phyloP scores from a whole-genome alignment of 2,797 vertebrate genomes.

The Protonibea diacanthus region DNA sequence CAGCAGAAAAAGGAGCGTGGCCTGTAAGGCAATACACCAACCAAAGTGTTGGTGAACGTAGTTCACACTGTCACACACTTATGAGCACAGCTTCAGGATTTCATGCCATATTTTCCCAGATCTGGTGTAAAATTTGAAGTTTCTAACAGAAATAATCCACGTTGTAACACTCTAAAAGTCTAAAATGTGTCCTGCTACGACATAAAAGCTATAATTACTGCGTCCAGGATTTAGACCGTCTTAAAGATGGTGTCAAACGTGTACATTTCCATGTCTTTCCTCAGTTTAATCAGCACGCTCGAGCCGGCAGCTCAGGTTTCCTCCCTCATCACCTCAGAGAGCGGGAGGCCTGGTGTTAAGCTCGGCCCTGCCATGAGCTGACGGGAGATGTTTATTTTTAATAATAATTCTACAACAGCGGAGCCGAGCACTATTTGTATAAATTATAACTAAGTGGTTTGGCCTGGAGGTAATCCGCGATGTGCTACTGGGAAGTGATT shows the following conservation, averaged over 20 bases:
- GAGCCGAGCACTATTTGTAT: conserved; percentile 77
- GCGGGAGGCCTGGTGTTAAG: conserved; percentile 58
- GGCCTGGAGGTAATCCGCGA: conserved; percentile 75
- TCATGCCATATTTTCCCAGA: conserved; percentile 36
- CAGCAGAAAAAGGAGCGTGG: conserved; percentile 55
- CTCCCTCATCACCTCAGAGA: conserved; percentile 56
- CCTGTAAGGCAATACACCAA: conserved; percentile 58
- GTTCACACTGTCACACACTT: conserved; percentile 61
- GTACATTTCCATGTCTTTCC: conserved; percentile 57
- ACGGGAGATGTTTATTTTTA: conserved; percentile 83
- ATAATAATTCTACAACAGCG: conserved; percentile 83
- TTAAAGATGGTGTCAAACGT: conserved; percentile 33
- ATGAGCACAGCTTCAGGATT: conserved; percentile 44
- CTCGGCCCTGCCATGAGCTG: conserved; percentile 60
- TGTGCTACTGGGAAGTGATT: conserved; percentile 78
- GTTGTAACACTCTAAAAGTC: not conserved
- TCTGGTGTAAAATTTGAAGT: not conserved
- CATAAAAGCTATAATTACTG: not conserved
- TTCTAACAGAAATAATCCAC: conserved; percentile 17
- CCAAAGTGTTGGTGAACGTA: conserved; percentile 33
- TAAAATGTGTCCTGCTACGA: conserved; percentile 8
- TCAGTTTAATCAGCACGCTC: conserved; percentile 64
- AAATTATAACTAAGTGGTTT: conserved; percentile 84
- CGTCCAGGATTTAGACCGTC: conserved; percentile 13
- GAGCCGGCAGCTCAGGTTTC: conserved; percentile 73